Percentiles rank a stretch among this genome's conserved stretches.
Evolutionary conservation across 2,797 vertebrate genomes (phyloP).

Genomic region (Trichosurus vulpecula): DNA sequence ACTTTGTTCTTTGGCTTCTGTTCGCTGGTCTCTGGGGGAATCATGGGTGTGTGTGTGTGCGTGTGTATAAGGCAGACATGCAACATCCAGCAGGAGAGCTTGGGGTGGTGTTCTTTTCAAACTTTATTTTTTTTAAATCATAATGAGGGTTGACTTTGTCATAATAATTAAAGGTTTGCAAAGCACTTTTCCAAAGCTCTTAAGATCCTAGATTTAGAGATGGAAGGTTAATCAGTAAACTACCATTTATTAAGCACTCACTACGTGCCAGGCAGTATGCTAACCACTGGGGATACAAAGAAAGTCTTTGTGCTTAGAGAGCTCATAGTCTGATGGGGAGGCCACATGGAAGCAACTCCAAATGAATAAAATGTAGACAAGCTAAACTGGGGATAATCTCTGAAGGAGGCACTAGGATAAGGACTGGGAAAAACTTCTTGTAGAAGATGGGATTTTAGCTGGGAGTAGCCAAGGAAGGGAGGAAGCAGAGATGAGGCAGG

Average conservation of each 20-base stretch:
- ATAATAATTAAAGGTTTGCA: background rate
- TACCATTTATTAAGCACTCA: background rate
- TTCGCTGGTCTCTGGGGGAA: background rate
- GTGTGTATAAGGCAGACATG: no score
- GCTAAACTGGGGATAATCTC: background rate
- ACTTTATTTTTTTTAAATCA: background rate
- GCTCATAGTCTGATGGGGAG: background rate
- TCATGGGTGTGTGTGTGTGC: no score
- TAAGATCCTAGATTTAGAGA: background rate
- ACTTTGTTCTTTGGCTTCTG: background rate
- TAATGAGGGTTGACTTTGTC: background rate
- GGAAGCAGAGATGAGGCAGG: background rate
- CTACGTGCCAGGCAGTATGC: background rate
- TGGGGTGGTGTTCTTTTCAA: background rate
- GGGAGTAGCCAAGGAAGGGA: background rate
- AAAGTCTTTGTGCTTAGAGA: background rate
- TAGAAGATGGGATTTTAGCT: background rate
- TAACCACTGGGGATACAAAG: background rate
- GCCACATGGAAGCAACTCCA: background rate
- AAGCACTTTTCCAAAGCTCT: background rate
- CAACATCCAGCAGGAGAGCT: no score
- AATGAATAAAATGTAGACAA: background rate
- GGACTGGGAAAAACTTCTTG: background rate
- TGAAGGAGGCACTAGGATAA: background rate
- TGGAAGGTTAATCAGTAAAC: background rate